These are phyloP conservation scores for Rhombomys opimus DNA, from an alignment of 2,113 vertebrate species.

Conservation along the genomic window DNA sequence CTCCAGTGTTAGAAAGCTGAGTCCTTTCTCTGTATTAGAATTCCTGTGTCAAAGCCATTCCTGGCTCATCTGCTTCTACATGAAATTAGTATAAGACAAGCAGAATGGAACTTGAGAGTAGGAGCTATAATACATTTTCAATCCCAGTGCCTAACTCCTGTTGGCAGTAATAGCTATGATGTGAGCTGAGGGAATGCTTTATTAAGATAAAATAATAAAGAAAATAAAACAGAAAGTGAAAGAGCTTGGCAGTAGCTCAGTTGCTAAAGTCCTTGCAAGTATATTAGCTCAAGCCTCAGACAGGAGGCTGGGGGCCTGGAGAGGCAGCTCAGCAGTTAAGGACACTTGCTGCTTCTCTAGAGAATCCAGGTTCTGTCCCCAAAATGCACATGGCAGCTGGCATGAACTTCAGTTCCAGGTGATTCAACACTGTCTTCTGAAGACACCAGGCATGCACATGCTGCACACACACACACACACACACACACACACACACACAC, in stretches of 20 bases:
- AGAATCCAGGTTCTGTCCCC: background rate
- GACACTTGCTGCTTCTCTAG: background rate
- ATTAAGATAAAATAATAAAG: background rate
- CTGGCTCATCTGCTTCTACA: background rate
- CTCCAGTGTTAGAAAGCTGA: background rate
- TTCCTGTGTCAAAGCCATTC: background rate
- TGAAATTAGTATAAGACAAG: background rate
- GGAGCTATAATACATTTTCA: background rate
- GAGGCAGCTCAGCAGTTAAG: background rate
- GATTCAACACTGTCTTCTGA: background rate
- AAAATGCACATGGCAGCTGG: no score
- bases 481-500: background rate
- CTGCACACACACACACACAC: background rate
- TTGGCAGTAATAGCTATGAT: background rate
- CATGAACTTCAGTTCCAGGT: background rate
- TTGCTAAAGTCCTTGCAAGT: background rate
- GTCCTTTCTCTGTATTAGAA: background rate
- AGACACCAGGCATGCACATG: background rate
- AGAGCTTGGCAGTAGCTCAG: background rate
- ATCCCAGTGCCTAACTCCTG: background rate
- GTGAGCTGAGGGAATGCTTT: background rate
- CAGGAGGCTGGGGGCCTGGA: background rate
- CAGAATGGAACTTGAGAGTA: background rate
- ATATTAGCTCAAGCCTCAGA: background rate
- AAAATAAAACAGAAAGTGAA: background rate